Evolutionary conservation across 2,797 vertebrate genomes (phyloP).

Genomic region (Poeciliopsis infans): DNA sequence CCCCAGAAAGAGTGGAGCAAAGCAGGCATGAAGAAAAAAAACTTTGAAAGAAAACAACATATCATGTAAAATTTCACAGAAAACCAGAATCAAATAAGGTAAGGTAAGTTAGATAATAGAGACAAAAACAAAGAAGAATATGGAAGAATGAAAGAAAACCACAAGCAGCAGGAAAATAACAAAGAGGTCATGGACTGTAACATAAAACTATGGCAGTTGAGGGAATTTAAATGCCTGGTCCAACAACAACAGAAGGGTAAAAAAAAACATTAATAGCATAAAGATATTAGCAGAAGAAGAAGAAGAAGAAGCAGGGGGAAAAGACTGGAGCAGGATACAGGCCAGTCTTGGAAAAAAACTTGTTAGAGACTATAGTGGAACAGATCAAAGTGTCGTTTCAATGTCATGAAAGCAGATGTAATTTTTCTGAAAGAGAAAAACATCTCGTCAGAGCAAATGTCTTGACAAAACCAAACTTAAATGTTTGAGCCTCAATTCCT

Average conservation of each 20-base stretch:
- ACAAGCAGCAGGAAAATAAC: slow-evolving; percentile 6
- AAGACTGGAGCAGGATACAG: neutral
- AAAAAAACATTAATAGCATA: slow-evolving; percentile 16
- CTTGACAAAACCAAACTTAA: too few relatives aligned
- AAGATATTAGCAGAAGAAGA: slow-evolving; percentile 8
- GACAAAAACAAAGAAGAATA: neutral
- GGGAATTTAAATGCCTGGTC: slow-evolving; percentile 55
- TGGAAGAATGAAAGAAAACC: slow-evolving; percentile 25
- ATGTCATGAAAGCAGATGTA: neutral
- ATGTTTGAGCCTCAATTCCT: too few relatives aligned
- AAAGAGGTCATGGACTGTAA: slow-evolving; percentile 46
- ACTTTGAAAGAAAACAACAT: neutral
- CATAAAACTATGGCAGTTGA: slow-evolving; percentile 42
- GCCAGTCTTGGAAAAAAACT: neutral
- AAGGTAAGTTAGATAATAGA: neutral
- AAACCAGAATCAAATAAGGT: neutral
- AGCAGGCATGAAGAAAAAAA: slow-evolving; percentile 5
- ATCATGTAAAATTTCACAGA: neutral
- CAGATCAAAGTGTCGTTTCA: neutral
- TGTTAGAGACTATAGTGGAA: neutral
- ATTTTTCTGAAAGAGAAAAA: neutral
- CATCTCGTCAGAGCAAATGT: too few relatives aligned
- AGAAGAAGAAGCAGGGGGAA: slow-evolving; percentile 4
- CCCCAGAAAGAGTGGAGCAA: slow-evolving; percentile 26
- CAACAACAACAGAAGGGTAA: slow-evolving; percentile 16